phyloP scores from a whole-genome alignment of 2,113 vertebrate species.

The Cephalophus harveyi region DNA sequence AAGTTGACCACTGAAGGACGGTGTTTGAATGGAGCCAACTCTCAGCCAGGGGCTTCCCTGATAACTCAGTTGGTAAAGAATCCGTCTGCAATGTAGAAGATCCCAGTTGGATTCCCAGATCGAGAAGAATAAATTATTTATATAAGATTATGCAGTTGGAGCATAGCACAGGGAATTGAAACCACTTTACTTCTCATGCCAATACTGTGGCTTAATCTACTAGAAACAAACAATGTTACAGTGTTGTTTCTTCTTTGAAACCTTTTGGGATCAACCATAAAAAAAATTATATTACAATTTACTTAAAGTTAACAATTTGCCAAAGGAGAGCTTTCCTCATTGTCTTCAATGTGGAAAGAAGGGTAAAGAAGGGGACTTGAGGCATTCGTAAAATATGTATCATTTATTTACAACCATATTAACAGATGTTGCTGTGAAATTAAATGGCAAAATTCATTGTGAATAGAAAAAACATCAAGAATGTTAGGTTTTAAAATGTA shows the following conservation, averaged over 20 bases:
- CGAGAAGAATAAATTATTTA: neutral
- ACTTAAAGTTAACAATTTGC: neutral
- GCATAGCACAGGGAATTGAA: neutral
- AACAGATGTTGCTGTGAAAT: neutral
- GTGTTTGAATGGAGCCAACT: neutral
- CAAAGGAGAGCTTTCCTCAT: neutral
- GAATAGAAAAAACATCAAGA: neutral
- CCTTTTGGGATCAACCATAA: neutral
- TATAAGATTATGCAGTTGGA: neutral
- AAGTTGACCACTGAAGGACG: neutral
- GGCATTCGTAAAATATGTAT: neutral
- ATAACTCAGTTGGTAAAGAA: neutral
- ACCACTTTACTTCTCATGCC: neutral
- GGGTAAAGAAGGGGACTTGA: neutral
- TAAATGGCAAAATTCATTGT: neutral
- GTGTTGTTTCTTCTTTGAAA: neutral
- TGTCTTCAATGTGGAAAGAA: neutral
- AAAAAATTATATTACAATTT: neutral
- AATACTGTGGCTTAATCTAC: neutral
- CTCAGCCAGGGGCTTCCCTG: neutral
- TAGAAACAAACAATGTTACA: neutral
- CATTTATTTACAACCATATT: neutral
- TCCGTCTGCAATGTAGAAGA: neutral
- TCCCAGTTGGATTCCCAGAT: accelerated
- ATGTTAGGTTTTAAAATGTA: neutral